Evolutionary conservation across 2,888 invertebrate species (phyloP), one percentile per base, ranked within the genome.

Genomic region (Dicranocentrus wangi): DNA sequence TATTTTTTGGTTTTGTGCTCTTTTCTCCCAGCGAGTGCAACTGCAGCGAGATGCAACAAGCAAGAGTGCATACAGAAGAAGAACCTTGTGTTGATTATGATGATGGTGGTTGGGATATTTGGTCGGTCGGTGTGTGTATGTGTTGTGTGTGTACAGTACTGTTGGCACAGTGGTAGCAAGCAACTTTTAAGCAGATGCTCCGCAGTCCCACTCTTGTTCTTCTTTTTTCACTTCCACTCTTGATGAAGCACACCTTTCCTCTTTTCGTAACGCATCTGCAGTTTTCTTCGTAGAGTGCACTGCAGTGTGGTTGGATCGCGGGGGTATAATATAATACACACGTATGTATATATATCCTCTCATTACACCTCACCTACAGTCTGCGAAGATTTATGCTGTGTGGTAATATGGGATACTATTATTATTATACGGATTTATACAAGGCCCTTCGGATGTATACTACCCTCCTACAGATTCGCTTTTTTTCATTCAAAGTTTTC

Each of bases 221-320:
- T 47, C 17, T 47, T n/a, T 47, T 47, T 47, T 47, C 17, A 47
- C 47, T 47, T n/a, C 47, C 17, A 13, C 17, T 47, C 17, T 47
- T 53, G 53, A 75, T 75, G 73, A 65, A 65, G 73, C 73, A 75
- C 65, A 65, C 65, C 73, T 65, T 75, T 66, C 60, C 51, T 28
- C 10, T 13, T 25, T 60, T 61, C n/a, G 21, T 53, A 51, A 65
- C 66, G 43, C 75, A 75, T 75, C 75, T 75, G 75, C 66, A 73
- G 65, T 73, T 65, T 53, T 73, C 5, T 13, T 21, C 39, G 39
- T 10, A 32, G 5, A 32, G 32, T 32, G 32, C 32, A 32, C 3
- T 32, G 32, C 51, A 19, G 19, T 51, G 51, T 51, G 19, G 13
- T 17, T 47, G 47, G 47, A 47, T n/a, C n/a, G n/a, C n/a, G n/a